phyloP scores from a whole-genome alignment of 2,797 vertebrate genomes.

The Leucoraja ocellata region DNA sequence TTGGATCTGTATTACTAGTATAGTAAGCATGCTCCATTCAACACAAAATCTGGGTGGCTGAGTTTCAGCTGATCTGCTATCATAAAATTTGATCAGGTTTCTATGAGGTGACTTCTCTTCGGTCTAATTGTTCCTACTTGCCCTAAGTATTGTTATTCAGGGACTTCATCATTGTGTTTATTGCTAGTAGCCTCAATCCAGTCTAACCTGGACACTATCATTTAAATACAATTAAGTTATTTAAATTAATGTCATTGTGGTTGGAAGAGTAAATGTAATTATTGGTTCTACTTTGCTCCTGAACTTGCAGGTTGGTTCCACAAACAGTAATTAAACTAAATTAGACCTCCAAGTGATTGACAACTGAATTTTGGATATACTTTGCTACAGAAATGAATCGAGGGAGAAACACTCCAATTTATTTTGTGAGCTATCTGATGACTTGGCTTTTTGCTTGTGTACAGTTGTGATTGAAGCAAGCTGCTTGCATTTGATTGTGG shows the following conservation, averaged over 20 bases:
- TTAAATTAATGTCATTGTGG: background rate
- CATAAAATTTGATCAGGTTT: background rate
- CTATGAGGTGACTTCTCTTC: background rate
- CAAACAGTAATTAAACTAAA: background rate
- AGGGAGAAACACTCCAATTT: background rate
- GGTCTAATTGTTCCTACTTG: background rate
- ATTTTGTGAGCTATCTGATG: background rate
- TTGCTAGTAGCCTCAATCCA: background rate
- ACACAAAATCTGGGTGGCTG: too few species aligned
- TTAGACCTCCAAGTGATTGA: background rate
- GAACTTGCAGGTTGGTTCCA: background rate
- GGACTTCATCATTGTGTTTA: background rate
- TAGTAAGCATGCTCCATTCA: too few species aligned
- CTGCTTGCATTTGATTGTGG: background rate
- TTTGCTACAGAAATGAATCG: background rate
- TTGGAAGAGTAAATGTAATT: background rate
- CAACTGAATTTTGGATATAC: background rate
- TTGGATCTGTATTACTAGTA: background rate
- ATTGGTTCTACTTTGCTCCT: background rate
- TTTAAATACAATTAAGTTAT: too few species aligned
- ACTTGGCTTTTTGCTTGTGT: background rate
- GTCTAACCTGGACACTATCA: background rate
- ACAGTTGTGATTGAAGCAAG: background rate
- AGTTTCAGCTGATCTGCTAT: background rate
- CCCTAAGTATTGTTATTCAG: background rate